Evolutionary conservation across 1,140 invertebrate genomes (phyloP).

Genomic region (Oryctes rhinoceros): DNA sequence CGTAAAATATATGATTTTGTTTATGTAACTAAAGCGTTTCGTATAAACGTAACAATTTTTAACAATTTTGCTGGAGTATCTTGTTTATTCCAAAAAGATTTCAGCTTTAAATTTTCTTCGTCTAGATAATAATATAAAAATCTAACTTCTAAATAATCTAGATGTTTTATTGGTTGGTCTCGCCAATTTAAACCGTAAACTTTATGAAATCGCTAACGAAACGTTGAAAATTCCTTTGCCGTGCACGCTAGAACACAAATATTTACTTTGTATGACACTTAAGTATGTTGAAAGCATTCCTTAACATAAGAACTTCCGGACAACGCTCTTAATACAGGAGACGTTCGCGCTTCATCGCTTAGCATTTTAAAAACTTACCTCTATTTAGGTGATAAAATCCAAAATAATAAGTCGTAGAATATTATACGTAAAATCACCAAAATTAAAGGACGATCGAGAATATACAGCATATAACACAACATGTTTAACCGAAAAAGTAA

Average conservation of each 20-base stretch:
- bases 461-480: slow-evolving; percentile 11
- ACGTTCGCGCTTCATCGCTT: background rate
- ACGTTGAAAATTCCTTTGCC: background rate
- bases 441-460: background rate
- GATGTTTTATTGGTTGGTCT: background rate
- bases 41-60: too few species aligned
- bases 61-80: too few species aligned
- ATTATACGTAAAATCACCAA: slow-evolving; percentile 2
- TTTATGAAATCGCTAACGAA: background rate
- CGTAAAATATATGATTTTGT: too few species aligned
- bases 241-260: background rate
- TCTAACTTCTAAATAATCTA: too few species aligned
- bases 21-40: too few species aligned
- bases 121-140: too few species aligned
- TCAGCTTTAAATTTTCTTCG: too few species aligned
- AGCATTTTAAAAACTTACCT: slow-evolving; percentile 5
- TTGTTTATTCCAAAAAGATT: too few species aligned
- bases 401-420: background rate
- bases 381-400: slow-evolving; percentile 4
- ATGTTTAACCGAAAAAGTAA: slow-evolving; percentile 9
- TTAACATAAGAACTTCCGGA: slow-evolving; percentile 9
- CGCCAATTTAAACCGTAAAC: background rate
- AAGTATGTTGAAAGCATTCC: slow-evolving; percentile 22
- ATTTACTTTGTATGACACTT: slow-evolving; percentile 21
- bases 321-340: background rate